Conservation (phyloP, 2,797 vertebrate species). For the Ibycter americanus region DNA sequence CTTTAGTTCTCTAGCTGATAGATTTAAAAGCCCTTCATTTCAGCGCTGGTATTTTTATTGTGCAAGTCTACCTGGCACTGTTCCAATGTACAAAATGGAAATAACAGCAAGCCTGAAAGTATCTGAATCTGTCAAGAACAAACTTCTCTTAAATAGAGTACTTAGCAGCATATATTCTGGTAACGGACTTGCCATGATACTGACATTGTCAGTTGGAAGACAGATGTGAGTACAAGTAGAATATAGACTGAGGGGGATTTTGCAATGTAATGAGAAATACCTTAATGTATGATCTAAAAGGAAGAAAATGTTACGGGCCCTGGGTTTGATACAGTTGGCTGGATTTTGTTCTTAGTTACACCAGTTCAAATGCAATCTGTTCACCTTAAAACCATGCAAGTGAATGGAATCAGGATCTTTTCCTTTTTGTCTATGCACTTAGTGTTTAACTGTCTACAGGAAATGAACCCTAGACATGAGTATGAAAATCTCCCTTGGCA, state of each 20-base stretch:
- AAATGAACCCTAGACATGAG: neutral
- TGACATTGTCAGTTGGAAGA: neutral
- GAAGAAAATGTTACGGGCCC: neutral
- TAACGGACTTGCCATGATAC: neutral
- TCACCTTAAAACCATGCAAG: neutral
- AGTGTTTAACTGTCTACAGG: neutral
- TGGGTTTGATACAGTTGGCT: neutral
- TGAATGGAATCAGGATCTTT: neutral
- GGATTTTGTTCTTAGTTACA: neutral
- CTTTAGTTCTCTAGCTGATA: neutral
- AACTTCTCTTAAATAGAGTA: neutral
- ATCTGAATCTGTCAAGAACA: neutral
- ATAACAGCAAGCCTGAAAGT: neutral
- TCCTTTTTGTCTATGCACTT: neutral
- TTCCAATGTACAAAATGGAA: neutral
- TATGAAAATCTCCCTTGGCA: neutral
- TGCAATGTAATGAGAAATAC: neutral
- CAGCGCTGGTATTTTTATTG: neutral
- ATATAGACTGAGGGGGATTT: neutral
- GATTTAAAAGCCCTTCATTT: neutral
- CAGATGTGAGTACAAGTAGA: neutral
- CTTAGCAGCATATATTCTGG: neutral
- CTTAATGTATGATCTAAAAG: neutral
- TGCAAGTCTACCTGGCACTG: neutral
- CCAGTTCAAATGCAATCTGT: neutral